Base-by-base conservation (phyloP, 2,113 vertebrate genomes). In the Tyrannus savana region DNA sequence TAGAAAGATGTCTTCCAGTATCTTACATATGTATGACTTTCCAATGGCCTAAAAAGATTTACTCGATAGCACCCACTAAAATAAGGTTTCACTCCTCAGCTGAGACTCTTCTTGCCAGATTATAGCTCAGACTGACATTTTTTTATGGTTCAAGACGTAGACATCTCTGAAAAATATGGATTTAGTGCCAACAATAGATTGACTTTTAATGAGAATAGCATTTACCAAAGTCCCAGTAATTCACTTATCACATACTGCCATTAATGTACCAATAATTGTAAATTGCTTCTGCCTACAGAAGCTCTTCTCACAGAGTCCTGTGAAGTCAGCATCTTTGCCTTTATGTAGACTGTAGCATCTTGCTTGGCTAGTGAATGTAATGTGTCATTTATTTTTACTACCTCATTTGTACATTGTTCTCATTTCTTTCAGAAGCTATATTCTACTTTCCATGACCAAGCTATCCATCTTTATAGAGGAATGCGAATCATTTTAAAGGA, bases 371-470 rank as follows among this genome's bases (percentile, higher is more conserved):
- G 94, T 92, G 93, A 95, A 96, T 95, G 95, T 96, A 96, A 96
- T 93, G 94, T 97, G 59, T 80, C 94, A 94, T 97, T 97, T 97
- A 90, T 82, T 97, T 97, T 97, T 96, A 97, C 95, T 90, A 78
- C 92, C 84, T 97, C 94, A 89, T 96, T 97, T 96, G 72, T 95
- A 95, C 92, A 73, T 72, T 77, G 71, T 53, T 96, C 81, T 41
- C 77, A 55, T 95, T 89, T 93, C 91, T 93, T 95, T 84, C 77
- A 76, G 75, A 80, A 82, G 77, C 25, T 75, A 11, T 90, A 79
- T 89, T 96, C 60, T 75, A 59, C 84, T 84, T 95, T 55, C 90
- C 53, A 56, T 67, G 90, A 79, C 82, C 52, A 46, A 73, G 49
- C 62, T 90, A 91, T 95, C 64, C 78, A 78, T 92, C 95, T 97